Conservation (phyloP, 2,113 vertebrate genomes). For the Turnix velox region DNA sequence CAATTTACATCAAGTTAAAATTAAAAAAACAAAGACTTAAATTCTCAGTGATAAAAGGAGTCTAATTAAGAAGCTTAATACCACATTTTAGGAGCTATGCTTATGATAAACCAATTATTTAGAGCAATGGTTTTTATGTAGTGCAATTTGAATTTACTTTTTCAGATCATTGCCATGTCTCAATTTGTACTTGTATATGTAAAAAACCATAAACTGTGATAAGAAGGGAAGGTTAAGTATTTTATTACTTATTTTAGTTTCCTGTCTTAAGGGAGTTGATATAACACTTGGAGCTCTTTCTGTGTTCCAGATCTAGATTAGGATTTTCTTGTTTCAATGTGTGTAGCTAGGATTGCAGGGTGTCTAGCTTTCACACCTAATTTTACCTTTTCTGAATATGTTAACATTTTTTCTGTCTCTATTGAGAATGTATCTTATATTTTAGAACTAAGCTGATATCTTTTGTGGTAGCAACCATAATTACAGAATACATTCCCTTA, state of each 20-base stretch:
- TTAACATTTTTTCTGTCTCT: not conserved
- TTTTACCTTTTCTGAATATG: not conserved
- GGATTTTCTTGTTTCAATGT: not conserved
- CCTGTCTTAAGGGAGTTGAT: not conserved
- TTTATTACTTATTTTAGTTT: not conserved
- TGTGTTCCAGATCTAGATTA: not conserved
- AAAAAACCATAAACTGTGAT: not conserved
- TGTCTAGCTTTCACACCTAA: not conserved
- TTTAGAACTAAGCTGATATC: not conserved
- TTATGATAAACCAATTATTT: not conserved
- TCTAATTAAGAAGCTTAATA: not conserved
- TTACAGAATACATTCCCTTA: not conserved
- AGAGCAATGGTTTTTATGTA: not conserved
- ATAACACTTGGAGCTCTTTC: not conserved
- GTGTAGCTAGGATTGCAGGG: not conserved
- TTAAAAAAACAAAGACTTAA: not conserved
- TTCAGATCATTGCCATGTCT: fast-evolving
- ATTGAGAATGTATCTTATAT: not conserved
- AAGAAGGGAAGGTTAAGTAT: not conserved
- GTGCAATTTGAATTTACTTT: not conserved
- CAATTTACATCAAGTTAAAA: not conserved
- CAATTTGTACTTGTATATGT: not conserved
- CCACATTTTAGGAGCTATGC: not conserved
- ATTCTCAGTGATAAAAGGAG: not conserved
- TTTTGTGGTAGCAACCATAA: not conserved